A percentile compares a stretch with the other conserved stretches of the same genome.
Conservation (phyloP, 2,113 vertebrate species). For the Lepisosteus oculatus region DNA sequence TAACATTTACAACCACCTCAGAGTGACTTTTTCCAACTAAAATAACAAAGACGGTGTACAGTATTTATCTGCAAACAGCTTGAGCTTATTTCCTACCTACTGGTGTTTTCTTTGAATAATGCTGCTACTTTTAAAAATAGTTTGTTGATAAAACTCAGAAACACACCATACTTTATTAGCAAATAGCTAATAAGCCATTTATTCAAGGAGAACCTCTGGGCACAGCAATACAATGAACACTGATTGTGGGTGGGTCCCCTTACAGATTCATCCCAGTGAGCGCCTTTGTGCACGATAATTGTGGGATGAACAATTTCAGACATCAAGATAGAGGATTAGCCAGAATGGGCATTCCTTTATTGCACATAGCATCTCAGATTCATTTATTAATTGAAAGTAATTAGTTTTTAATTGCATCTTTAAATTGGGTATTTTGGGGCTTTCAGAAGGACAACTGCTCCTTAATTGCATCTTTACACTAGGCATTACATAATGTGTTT, state of each 20-base stretch:
- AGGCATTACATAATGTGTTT: conserved; percentile 84
- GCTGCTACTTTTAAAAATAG: too few species aligned
- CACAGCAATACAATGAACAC: neutral
- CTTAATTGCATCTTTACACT: conserved; percentile 83
- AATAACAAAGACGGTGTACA: too few species aligned
- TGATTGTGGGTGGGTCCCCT: neutral
- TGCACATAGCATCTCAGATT: conserved; percentile 78
- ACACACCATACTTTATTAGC: too few species aligned
- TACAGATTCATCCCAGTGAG: conserved; percentile 10
- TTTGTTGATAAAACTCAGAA: too few species aligned
- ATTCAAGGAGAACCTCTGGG: conserved; percentile 1
- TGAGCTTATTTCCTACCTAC: too few species aligned
- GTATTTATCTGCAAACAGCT: too few species aligned
- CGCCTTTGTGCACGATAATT: conserved; percentile 7
- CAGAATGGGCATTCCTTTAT: conserved; percentile 5
- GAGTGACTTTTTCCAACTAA: too few species aligned
- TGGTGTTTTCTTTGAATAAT: too few species aligned
- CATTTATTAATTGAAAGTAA: conserved; percentile 85
- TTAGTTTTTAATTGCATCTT: conserved; percentile 89
- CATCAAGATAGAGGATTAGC: conserved; percentile 18
- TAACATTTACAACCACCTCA: conserved; percentile 18
- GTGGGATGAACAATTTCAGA: conserved; percentile 13
- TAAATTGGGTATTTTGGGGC: conserved; percentile 83
- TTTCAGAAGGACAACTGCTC: conserved; percentile 82
- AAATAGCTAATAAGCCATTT: conserved; percentile 14